Evolutionary conservation across 1,140 invertebrate genomes (phyloP), one percentile per base, ranked within the genome.

Genomic region (Vanessa tameamea): DNA sequence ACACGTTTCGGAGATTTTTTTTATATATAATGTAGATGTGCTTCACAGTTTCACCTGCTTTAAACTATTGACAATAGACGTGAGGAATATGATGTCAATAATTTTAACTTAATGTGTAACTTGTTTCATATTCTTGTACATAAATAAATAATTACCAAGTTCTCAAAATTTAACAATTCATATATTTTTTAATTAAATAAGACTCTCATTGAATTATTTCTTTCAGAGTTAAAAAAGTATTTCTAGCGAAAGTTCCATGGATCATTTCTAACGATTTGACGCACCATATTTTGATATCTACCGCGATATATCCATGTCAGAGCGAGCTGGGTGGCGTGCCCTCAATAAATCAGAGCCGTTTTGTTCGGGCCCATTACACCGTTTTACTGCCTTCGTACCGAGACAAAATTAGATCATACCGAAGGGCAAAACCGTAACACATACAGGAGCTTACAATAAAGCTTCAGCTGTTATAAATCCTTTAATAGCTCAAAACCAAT

Each of bases 391-490:
- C 55, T 37, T 61, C 85, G 81, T 85, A 86, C 84, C 84, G 86
- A 85, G 82, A 87, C 84, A 86, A 87, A 89, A 87, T 89, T 88
- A 86, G 86, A 87, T 87, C 83, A 87, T 87, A 83, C 84, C 81
- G 75, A 82, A 83, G 83, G 85, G 81, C 82, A 82, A 84, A 81
- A 82, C 23, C 81, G 79, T 69, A 69, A 23, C 37, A 69, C 47
- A 47, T 69, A 69, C 53, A 37, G 66, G 16, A 47, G 53, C 77
- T 80, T 75, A 77, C 80, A 82, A 82, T 82, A 84, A 83, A 84
- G 85, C 80, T 82, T 86, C 78, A 79, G 83, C 71, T 88, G 84
- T 84, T 69, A 15, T 16, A 88, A 87, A 87, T 85, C 84, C 84
- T 83, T 80, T 85, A 84, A 83, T 86, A 87, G 84, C 82, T 81